phyloP scores from a whole-genome alignment of 1,140 invertebrate genomes.

The Drosophila trapezifrons region DNA sequence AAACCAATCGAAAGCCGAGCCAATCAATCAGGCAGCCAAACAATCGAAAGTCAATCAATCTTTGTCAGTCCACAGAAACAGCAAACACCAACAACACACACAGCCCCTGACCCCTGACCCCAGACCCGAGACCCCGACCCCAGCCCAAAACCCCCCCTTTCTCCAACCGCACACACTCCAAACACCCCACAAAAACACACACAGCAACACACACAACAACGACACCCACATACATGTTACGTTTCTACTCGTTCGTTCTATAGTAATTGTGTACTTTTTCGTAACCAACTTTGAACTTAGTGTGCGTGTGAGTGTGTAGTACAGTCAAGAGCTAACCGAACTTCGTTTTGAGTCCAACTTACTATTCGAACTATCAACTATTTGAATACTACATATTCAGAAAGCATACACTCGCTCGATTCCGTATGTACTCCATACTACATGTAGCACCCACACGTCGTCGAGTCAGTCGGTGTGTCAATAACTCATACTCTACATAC shows the following conservation, averaged over 20 bases:
- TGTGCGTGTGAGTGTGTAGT: conserved; percentile 74
- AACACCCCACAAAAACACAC: conserved; percentile 8
- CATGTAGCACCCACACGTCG: conserved; percentile 35
- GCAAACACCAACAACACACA: conserved; percentile 27
- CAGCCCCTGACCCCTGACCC: conserved; percentile 8
- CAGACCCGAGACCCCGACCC: neutral
- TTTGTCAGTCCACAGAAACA: conserved; percentile 38
- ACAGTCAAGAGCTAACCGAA: conserved; percentile 48
- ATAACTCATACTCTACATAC: conserved; percentile 35
- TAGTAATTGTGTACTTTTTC: conserved; percentile 74
- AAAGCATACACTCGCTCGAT: conserved; percentile 33
- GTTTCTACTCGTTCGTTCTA: conserved; percentile 75
- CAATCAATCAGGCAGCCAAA: conserved; percentile 49
- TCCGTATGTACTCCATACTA: conserved; percentile 63
- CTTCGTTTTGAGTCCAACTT: conserved; percentile 41
- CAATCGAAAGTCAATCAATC: conserved; percentile 54
- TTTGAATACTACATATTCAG: conserved; percentile 36
- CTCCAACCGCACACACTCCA: conserved; percentile 19
- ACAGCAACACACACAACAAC: conserved; percentile 16
- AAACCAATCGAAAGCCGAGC: conserved; percentile 30
- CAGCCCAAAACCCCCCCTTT: conserved; percentile 10
- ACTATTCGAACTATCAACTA: conserved; percentile 36
- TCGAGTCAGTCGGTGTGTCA: conserved; percentile 22
- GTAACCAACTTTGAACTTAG: conserved; percentile 68
- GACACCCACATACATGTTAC: conserved; percentile 42